Evolutionary conservation across 2,797 vertebrate genomes (phyloP).

Genomic region (Danio choprae): DNA sequence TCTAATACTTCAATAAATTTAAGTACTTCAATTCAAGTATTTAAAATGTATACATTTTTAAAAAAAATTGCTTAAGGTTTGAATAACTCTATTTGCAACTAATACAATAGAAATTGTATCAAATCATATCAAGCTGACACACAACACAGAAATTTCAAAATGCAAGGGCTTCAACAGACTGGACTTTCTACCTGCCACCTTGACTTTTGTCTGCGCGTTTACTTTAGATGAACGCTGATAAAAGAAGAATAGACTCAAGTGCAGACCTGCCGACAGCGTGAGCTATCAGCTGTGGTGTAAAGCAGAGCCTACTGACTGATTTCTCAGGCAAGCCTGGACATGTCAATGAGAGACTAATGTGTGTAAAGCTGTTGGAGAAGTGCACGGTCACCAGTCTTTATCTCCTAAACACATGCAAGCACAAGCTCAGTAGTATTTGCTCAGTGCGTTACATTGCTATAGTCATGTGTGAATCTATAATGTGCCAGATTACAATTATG

Average conservation of each 20-base stretch:
- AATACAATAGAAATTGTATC: too few species aligned
- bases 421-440: conserved; percentile 12
- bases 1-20: too few species aligned
- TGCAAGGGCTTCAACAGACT: background rate
- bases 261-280: conserved; percentile 15
- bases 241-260: conserved; percentile 31
- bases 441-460: background rate
- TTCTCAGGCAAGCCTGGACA: conserved; percentile 50
- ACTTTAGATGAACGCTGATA: conserved; percentile 40
- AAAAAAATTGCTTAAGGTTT: too few species aligned
- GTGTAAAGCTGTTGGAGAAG: conserved; percentile 25
- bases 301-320: conserved; percentile 25
- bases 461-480: background rate
- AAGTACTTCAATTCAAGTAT: too few species aligned
- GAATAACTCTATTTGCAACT: too few species aligned
- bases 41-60: too few species aligned
- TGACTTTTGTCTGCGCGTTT: conserved; percentile 31
- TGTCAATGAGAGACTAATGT: conserved; percentile 35
- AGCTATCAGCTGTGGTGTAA: conserved; percentile 13
- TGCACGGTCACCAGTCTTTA: conserved; percentile 33
- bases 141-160: background rate
- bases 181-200: conserved; percentile 19
- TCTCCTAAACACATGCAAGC: conserved; percentile 14
- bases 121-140: too few species aligned
- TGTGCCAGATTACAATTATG: background rate